Base-by-base conservation (phyloP, 2,888 invertebrate genomes). In the Quadroppia sp. region DNA sequence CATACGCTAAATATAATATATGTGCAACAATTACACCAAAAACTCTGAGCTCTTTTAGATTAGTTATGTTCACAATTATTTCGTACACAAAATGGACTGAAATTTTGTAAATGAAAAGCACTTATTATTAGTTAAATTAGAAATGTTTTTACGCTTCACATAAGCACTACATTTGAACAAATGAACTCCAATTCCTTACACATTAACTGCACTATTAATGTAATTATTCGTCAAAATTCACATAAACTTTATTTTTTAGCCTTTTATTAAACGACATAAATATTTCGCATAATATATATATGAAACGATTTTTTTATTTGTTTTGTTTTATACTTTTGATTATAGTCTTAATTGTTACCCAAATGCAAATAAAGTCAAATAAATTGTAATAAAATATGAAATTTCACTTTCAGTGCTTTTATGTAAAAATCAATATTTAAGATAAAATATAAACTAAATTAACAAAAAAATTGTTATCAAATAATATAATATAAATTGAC, bases 121-220 rank as follows among this genome's bases (percentile, higher is more conserved):
- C 36, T 64, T 64, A 36, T 64, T 64, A 64, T 64, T 64, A 64
- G 36, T 64, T 64, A 64, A 64, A 64, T 64, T 64, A 64, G 36
- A 64, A 32, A 36, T 36, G 64, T 64, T 64, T 36, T 64, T 64
- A 32, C 36, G 64, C 64, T 36, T 64, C 64, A 64, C 36, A 64
- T 64, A 20, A 56, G 3, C 23, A 28, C 2, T 3, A 30, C 23
- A 32, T 36, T 32, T 36, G 13, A 17, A 64, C n/a, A 64, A 64
- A 40, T 64, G 36, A 32, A 64, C 13, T 17, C 36, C 20, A 48
- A 56, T 17, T 64, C 36, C 64, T 64, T 64, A 48, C 48, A 40
- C 30, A 45, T 71, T 48, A 48, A 45, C 23, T 9, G 28, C 50
- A 20, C 30, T 48, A 50, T 71, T 45, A 71, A 48, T 11, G 28